Conservation (phyloP, 53 echinoderm and acorn worm species). For the Mesocentrotus franciscanus region DNA sequence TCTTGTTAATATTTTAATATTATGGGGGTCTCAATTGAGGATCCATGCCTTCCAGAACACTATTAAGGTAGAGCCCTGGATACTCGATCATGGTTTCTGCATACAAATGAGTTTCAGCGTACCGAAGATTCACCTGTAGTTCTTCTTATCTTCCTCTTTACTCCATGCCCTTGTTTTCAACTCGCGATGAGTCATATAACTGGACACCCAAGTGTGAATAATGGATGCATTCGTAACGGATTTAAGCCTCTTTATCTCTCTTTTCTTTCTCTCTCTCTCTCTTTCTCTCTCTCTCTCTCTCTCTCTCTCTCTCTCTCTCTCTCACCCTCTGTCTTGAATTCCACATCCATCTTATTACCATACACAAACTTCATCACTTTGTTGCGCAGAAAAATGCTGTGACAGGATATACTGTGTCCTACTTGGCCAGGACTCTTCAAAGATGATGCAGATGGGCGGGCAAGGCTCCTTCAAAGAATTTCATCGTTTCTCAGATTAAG, state of each 20-base stretch:
- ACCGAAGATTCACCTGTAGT: background rate
- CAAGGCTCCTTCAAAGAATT: background rate
- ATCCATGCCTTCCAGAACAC: too few relatives aligned
- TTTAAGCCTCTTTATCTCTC: conserved; percentile 40
- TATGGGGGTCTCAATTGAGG: too few relatives aligned
- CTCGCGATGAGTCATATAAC: conserved; percentile 12
- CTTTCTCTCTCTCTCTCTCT: background rate
- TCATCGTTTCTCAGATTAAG: background rate
- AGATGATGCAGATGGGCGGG: background rate
- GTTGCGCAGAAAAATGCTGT: background rate
- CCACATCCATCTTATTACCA: conserved; percentile 24
- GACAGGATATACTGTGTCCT: background rate
- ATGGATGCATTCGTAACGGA: conserved; percentile 25
- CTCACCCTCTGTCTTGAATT: background rate
- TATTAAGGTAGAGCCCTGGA: too few relatives aligned
- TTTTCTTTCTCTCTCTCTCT: background rate
- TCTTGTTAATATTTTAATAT: too few relatives aligned
- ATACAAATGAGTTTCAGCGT: background rate
- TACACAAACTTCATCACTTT: conserved; percentile 28
- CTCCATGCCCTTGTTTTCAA: background rate
- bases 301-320: background rate
- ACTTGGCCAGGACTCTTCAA: background rate
- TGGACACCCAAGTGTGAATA: conserved; percentile 42
- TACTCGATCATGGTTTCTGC: background rate
- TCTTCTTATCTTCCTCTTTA: background rate